Base-by-base conservation (phyloP, 2,113 vertebrate species). In the Elgaria multicarinata region DNA sequence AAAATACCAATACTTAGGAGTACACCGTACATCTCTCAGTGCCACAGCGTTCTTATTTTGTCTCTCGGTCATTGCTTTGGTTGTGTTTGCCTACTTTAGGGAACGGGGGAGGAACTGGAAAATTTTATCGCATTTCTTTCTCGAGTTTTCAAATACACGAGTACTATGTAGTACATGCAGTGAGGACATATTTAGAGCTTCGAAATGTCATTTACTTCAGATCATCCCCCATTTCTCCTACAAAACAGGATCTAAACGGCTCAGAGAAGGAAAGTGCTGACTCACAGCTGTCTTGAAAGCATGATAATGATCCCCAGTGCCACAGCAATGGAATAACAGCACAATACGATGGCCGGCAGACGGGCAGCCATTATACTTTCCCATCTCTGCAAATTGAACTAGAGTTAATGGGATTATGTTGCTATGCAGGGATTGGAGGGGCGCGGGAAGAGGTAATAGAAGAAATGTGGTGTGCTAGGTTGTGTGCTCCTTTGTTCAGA, bases 281-380 rank as follows among this genome's bases (percentile, higher is more conserved):
- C 83, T 92, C 87, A 33, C 0, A 0, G 84, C 22, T 72, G 88
- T 24, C 90, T 26, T 81, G 58, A 88, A 24, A 89, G 93, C n/a
- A 72, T 28, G 82, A 84, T n/a, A 88, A 50, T 0, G 0, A 67
- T n/a, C 26, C 0, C 0, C 2, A 28, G 67, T 22, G 39, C 75
- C 26, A 16, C 78, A 83, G 58, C 7, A 84, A 62, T 50, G 53
- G 16, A 85, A 62, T 0, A 18, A 31, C 0, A 77, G 69, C 58
- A 20, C 0, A 0, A 72, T 0, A 1, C 36, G 53, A 26, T 0
- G 7, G 33, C 46, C 88, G 72, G 24, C 7, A 84, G 55, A 69
- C 33, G 55, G 0, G 0, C 0, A 39, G 5, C 50, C 42, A 83
- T 20, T 62, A 22, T 42, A 88, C 18, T 55, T 28, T 3, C 24